Evolutionary conservation across 92 coral and sea anemone genomes (phyloP).

Genomic region (Umimayanthus chanpuru): DNA sequence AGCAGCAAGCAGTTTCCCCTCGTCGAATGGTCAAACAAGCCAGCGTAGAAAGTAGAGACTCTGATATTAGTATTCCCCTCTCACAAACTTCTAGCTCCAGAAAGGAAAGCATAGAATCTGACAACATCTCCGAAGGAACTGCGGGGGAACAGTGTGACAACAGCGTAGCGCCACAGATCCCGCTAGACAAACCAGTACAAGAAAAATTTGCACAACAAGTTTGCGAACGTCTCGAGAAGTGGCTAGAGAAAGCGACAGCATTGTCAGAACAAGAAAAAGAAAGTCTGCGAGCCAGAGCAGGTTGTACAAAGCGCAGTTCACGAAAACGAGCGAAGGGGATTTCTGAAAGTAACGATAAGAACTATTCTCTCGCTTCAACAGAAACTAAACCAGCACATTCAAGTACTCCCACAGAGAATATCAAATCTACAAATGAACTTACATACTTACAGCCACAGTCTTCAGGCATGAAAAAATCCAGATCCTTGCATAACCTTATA

Average conservation of each 20-base stretch:
- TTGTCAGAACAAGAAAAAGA: constrained; percentile 58
- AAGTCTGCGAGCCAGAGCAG: constrained; percentile 9
- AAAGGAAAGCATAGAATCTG: constrained; percentile 48
- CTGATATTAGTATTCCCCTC: constrained; percentile 37
- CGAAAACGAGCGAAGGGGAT: constrained; percentile 9
- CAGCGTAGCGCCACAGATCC: neutral
- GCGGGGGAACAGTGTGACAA: constrained; percentile 40
- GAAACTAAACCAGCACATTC: constrained; percentile 24
- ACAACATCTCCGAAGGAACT: constrained; percentile 31
- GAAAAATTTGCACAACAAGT: constrained; percentile 64
- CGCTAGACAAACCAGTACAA: constrained; percentile 42
- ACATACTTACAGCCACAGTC: constrained; percentile 40
- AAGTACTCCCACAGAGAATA: neutral
- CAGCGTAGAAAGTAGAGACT: constrained; percentile 58
- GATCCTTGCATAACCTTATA: constrained; percentile 60
- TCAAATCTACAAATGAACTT: constrained; percentile 41
- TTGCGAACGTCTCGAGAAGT: constrained; percentile 55
- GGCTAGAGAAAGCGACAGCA: constrained; percentile 63
- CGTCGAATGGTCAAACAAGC: constrained; percentile 41
- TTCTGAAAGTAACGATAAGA: constrained; percentile 47
- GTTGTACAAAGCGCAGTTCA: constrained; percentile 18
- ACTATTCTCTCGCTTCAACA: constrained; percentile 37
- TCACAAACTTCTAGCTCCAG: constrained; percentile 51
- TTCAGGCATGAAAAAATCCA: constrained; percentile 45
- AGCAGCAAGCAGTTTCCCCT: constrained; percentile 51